Evolutionary conservation across 92 coral and sea anemone species (phyloP), one percentile per base, ranked within the genome.

Genomic region (Porites evermanni): DNA sequence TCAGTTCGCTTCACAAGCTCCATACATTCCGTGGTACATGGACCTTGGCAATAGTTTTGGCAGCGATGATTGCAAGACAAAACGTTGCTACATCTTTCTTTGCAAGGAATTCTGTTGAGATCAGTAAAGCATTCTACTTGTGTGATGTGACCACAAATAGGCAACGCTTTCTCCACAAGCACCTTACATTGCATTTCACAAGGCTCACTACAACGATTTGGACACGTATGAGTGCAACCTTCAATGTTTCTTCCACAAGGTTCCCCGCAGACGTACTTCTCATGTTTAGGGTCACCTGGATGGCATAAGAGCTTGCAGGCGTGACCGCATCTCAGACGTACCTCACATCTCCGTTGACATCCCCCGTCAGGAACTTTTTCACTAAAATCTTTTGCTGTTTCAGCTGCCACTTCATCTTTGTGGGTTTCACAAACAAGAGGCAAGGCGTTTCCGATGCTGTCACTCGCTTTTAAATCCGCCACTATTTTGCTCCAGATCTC

Each of bases 1-100:
- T 94, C 95, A 10, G 50, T 73, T 74, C 70, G 88, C 91, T 91
- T 94, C 67, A 92, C 98, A 4, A 89, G 90, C 88, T 94, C 98
- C 70, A 64, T 72, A 51, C 98, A 96, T 26, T 87, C 58, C 8
- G 69, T 79, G 20, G 98, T 94, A 44, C 98, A 96, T 0, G 90
- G 88, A 72, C 50, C 53, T 38, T 91, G 75, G 69, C 98, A 96
- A 65, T 17, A 26, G 7, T 70, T 53, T 87, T 96, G 98, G 74
- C 98, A 96, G 6, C 73, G 94, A 85, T 96, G 98, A 26, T 93
- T 95, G 73, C 98, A 96, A 29, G 56, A 17, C 3, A 96, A 87
- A 51, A 44, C 65, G 71, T 91, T 84, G n/a, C 84, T 88, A 72
- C 98, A 96, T 26, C 59, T 85, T 53, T 89, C 87, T 67, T 77